Evolutionary conservation across 2,113 vertebrate species (phyloP).

Genomic region (Cinclus cinclus): DNA sequence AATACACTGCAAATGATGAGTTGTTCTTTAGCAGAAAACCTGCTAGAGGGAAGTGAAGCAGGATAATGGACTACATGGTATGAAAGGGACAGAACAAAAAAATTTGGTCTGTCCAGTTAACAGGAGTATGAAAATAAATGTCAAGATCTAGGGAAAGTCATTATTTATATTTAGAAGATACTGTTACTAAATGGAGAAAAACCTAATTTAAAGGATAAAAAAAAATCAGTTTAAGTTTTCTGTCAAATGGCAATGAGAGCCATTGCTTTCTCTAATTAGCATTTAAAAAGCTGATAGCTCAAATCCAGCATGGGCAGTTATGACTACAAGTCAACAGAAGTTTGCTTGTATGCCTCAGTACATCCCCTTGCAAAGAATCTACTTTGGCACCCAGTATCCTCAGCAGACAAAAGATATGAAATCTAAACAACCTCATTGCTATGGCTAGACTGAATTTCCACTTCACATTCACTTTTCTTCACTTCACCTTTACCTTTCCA

Average conservation of each 20-base stretch:
- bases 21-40: background rate
- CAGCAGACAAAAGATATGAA: background rate
- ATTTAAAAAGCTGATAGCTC: background rate
- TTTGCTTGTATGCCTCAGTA: background rate
- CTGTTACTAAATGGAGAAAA: background rate
- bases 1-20: background rate
- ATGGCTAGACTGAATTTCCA: background rate
- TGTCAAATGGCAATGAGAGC: background rate
- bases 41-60: background rate
- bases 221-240: background rate
- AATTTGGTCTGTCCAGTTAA: background rate
- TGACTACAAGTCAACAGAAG: background rate
- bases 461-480: background rate
- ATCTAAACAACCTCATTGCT: background rate
- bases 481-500: background rate
- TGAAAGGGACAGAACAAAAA: background rate
- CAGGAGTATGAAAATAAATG: background rate
- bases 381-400: background rate
- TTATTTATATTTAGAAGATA: background rate
- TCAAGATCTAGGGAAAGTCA: background rate
- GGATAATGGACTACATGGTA: background rate
- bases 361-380: background rate
- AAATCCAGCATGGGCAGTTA: background rate
- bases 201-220: background rate
- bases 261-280: background rate